phyloP scores from a whole-genome alignment of 2,888 invertebrate species.

The Serrognathus titanus region DNA sequence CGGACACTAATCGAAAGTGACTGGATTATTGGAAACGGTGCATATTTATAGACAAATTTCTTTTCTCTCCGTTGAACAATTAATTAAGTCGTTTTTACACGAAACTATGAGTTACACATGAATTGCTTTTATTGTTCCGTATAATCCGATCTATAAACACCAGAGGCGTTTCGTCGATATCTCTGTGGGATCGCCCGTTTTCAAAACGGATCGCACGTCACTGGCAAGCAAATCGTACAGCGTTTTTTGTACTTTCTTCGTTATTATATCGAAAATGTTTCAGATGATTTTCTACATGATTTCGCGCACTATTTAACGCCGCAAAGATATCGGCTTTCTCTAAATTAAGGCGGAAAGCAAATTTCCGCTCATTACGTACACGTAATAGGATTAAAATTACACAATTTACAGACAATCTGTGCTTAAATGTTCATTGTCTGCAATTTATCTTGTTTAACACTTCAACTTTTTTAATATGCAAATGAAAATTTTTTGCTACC shows the following conservation, averaged over 20 bases:
- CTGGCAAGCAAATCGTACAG: neutral
- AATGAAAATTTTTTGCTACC: too few species aligned
- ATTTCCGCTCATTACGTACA: too few species aligned
- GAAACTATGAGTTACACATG: conserved; percentile 1
- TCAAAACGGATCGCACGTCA: neutral
- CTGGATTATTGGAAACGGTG: neutral
- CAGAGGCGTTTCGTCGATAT: neutral
- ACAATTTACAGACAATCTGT: too few species aligned
- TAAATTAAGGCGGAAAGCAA: neutral
- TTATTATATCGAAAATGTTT: neutral
- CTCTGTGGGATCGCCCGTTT: neutral
- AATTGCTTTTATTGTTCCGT: conserved; percentile 2
- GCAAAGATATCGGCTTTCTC: neutral
- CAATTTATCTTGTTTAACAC: too few species aligned
- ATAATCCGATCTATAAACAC: neutral
- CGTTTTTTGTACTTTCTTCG: neutral
- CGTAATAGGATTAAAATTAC: too few species aligned
- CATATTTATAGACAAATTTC: neutral
- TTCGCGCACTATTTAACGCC: neutral
- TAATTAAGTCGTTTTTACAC: conserved; percentile 5
- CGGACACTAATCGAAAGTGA: neutral
- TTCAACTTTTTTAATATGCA: too few species aligned
- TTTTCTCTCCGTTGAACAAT: neutral
- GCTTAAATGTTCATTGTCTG: too few species aligned
- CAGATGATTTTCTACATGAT: neutral